These are phyloP conservation scores for Pollenia amentaria DNA, from an alignment of 2,888 invertebrate species.

Conservation along the genomic window DNA sequence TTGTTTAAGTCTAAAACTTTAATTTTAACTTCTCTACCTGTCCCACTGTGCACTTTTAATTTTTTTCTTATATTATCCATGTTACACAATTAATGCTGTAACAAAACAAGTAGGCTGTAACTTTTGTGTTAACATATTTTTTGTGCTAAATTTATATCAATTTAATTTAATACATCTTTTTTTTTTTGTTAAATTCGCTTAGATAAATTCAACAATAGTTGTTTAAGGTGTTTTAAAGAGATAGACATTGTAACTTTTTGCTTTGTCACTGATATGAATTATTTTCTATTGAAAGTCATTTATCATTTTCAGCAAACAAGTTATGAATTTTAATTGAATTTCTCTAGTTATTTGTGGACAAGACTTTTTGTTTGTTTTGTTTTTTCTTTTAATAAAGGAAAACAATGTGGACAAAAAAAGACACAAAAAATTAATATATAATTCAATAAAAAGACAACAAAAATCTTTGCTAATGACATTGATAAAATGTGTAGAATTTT, in stretches of 20 bases:
- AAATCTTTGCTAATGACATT: conserved; percentile 35
- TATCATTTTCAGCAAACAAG: conserved; percentile 60
- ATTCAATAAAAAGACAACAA: conserved; percentile 10
- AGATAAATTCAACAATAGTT: conserved; percentile 24
- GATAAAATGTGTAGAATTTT: conserved; percentile 10
- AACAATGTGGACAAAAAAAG: not conserved
- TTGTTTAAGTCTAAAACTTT: no score
- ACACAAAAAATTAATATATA: not conserved
- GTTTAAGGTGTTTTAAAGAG: conserved; percentile 36
- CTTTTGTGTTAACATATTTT: conserved; percentile 11
- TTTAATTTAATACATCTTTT: not conserved
- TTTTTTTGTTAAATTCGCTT: conserved; percentile 9
- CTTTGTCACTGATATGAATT: conserved; percentile 1
- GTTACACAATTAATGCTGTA: not conserved
- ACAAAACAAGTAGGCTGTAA: conserved; percentile 28
- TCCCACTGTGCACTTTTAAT: no score
- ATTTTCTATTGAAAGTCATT: conserved; percentile 47
- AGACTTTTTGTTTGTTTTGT: not conserved
- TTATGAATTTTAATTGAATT: conserved; percentile 57
- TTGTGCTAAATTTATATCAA: not conserved
- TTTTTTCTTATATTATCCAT: not conserved
- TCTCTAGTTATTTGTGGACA: conserved; percentile 3
- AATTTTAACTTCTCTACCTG: no score
- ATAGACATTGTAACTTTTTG: conserved; percentile 14
- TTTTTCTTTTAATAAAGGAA: not conserved